These are phyloP conservation scores for Nesospiza acunhae DNA, from an alignment of 2,113 vertebrate genomes.

Conservation along the genomic window DNA sequence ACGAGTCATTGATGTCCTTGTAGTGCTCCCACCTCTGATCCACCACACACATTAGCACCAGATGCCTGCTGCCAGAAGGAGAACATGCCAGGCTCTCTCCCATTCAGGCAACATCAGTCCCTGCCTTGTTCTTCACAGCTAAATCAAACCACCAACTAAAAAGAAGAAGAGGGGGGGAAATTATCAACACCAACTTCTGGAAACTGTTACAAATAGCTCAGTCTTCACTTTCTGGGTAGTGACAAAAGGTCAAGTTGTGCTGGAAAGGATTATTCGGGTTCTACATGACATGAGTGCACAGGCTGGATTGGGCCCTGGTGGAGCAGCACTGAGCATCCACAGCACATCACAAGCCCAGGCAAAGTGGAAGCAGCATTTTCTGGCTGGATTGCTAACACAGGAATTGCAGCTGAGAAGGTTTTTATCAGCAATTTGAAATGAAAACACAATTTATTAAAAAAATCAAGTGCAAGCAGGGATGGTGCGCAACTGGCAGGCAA, in stretches of 20 bases:
- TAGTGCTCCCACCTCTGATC: neutral
- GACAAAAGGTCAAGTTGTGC: constrained; percentile 68
- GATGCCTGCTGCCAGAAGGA: constrained; percentile 23
- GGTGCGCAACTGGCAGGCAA: constrained; percentile 30
- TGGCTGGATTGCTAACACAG: neutral
- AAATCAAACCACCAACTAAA: constrained; percentile 50
- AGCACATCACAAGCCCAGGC: neutral
- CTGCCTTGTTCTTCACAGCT: constrained; percentile 37
- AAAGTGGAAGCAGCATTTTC: neutral
- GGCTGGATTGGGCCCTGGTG: constrained; percentile 30
- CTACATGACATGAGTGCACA: neutral
- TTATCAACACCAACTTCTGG: constrained; percentile 63
- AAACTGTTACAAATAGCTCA: constrained; percentile 68
- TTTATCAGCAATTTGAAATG: neutral
- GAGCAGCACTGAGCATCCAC: constrained; percentile 18
- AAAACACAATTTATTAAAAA: neutral
- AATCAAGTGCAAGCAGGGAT: neutral
- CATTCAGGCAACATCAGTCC: neutral
- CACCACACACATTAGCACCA: constrained; percentile 48
- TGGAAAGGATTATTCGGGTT: constrained; percentile 69
- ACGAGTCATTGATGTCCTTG: neutral
- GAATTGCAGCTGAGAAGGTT: neutral
- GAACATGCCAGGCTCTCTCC: neutral
- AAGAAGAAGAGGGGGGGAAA: neutral
- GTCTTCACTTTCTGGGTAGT: constrained; percentile 68